Conservation (phyloP, 30 jellyfish, hydroid and myxozoan genomes). For the Pelagia noctiluca region DNA sequence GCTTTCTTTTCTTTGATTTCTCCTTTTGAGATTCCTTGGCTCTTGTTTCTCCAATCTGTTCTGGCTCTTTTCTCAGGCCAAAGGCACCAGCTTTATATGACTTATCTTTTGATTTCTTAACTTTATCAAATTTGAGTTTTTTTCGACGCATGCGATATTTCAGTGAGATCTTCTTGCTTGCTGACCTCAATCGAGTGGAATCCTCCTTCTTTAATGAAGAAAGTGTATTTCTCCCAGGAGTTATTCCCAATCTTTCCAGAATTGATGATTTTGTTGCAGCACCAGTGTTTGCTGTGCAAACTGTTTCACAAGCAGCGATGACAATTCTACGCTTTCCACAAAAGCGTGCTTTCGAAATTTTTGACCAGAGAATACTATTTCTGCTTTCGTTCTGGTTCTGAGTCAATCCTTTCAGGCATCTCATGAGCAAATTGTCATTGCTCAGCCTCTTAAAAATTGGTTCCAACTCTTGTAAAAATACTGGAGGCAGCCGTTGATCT, state of each 20-base stretch:
- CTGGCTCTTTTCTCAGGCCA: neutral
- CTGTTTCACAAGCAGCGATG: conserved; percentile 10
- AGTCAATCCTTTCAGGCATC: conserved; percentile 7
- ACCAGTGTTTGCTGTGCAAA: neutral
- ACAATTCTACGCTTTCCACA: neutral
- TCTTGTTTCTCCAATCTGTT: neutral
- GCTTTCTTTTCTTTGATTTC: neutral
- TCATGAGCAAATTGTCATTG: neutral
- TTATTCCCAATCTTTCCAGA: neutral
- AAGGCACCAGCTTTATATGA: neutral
- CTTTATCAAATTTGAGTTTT: neutral
- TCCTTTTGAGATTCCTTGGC: neutral
- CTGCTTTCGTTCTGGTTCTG: neutral
- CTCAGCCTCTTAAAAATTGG: neutral
- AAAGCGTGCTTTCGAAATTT: neutral
- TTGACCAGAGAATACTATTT: neutral
- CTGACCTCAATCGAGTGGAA: neutral
- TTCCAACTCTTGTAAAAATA: conserved; percentile 4
- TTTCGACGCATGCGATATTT: neutral
- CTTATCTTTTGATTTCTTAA: neutral
- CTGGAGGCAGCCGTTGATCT: conserved; percentile 18
- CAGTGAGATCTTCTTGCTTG: neutral
- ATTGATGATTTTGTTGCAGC: neutral
- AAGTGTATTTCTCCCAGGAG: neutral
- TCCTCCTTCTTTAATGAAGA: neutral